Evolutionary conservation across 2,113 vertebrate species (phyloP), one percentile per base, ranked within the genome.

Genomic region (Xiphophorus couchianus): DNA sequence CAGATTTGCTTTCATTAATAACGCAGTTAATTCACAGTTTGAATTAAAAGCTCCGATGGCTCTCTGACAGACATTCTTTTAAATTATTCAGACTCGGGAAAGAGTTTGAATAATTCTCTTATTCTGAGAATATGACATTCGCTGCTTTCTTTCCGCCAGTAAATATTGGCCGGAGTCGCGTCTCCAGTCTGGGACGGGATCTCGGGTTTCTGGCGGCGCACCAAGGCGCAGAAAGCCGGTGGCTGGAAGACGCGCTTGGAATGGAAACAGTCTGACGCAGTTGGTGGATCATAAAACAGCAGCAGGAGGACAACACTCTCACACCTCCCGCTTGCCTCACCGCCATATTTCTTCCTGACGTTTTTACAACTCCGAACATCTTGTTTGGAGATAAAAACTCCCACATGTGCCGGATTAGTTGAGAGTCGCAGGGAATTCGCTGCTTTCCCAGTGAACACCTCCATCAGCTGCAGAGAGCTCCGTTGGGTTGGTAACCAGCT

Each of bases 231-330:
- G 80, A 58, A 62, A 70, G 35, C 62, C 65, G 62, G 80, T 77
- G 77, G 83, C 85, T 76, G 73, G 74, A 85, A 77, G 80, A 79
- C 83, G 66, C 17, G 14, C 48, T 66, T 70, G 84, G 67, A 88
- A 81, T 91, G 90, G 89, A 91, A 88, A 83, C 66, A 74, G 84
- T 84, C 73, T 89, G 90, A 91, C 89, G 87, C 89, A 91, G 86
- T 81, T 84, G 62, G 76, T 80, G 31, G 66, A 85, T 89, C 89
- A 84, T 86, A 87, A 89, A 90, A 85, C 71, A 12, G 70, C 63
- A 84, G 83, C 51, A 30, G 78, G 88, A 90, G 68, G 86, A 80
- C 79, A 86, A 87, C 83, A 72, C 31, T 73, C 31, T 28, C 25
- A 70, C 83, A 71, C 79, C 61, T 72, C 48, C 4, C 79, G 58